Base-by-base conservation (phyloP, 2,888 invertebrate genomes). In the Tiliacea aurago region DNA sequence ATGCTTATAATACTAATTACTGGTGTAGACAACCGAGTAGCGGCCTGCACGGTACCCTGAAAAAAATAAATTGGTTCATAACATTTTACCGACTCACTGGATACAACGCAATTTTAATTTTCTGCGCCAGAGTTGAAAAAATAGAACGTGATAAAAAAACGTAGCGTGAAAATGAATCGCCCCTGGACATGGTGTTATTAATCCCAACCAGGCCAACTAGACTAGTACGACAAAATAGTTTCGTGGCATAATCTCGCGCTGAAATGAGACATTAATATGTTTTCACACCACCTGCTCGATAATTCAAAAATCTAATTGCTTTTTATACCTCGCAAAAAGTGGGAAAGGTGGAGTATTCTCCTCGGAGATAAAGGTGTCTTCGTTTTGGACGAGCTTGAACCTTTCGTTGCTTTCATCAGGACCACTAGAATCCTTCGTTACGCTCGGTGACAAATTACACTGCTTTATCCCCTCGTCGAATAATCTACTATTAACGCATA, bases 11-110 rank as follows among this genome's bases (percentile, higher is more conserved):
- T 45, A n/a, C 55, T 45, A 18, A 53, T 59, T 45, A 61, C 73
- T 15, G 81, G 51, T 23, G 2, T 1, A n/a, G 62, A 43, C 6
- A 81, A 13, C 58, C 13, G 20, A 9, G 51, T 0, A 4, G 11
- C 0, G 0, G 28, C 0, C 0, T 7, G 5, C 1, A 9, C 1
- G 23, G 20, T 0, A 37, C 0, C 4, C 78, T 78, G 75, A 28
- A 78, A 78, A 77, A 43, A 56, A 69, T 28, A 13, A 33, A 15
- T 23, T 43, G 7, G 7, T 28, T 28, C 28, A 13, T 63, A 28
- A 15, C 5, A 33, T 28, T 63, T 63, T 64, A 33, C 28, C 0
- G 47, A 47, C 45, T n/a, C n/a, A n/a, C n/a, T n/a, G n/a, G n/a
- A n/a, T n/a, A n/a, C n/a, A n/a, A n/a, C n/a, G n/a, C n/a, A n/a